Conservation (phyloP, 2,888 invertebrate genomes). For the Heliothis peltigera region DNA sequence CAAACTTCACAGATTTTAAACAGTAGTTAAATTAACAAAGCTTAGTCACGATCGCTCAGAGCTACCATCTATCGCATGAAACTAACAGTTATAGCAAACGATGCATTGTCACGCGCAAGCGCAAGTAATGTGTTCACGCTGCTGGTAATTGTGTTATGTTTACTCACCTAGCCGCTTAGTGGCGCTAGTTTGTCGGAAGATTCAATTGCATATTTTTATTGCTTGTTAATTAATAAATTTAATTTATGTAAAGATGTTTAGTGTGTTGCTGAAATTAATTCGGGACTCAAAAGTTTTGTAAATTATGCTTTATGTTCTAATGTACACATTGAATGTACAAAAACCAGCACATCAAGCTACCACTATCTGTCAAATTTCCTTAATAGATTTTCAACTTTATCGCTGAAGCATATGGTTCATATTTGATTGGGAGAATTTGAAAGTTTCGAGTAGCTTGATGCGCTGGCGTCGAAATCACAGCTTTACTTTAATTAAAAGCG, state of each 20-base stretch:
- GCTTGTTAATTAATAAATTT: background rate
- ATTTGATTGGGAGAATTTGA: too few species aligned
- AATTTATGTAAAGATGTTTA: too few species aligned
- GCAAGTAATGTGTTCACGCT: slow-evolving; percentile 49
- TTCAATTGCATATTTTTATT: background rate
- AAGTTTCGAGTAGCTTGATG: too few species aligned
- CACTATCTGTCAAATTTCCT: too few species aligned
- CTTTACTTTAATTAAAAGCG: background rate
- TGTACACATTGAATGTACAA: too few species aligned
- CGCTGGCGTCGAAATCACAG: too few species aligned
- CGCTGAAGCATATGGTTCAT: too few species aligned
- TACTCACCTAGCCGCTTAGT: slow-evolving; percentile 60
- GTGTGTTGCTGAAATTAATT: too few species aligned
- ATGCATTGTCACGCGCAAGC: slow-evolving; percentile 58
- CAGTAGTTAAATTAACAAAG: background rate
- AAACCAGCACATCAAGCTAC: too few species aligned
- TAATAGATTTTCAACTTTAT: too few species aligned
- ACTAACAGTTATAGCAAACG: slow-evolving; percentile 55
- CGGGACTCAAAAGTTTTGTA: too few species aligned
- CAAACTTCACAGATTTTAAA: background rate
- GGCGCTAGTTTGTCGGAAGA: slow-evolving; percentile 64
- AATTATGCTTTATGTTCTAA: too few species aligned
- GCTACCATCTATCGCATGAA: slow-evolving; percentile 65
- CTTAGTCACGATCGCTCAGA: background rate
- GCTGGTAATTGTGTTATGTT: slow-evolving; percentile 49